These are phyloP conservation scores for Syrmaticus mikado DNA, from an alignment of 2,113 vertebrate genomes.

Conservation along the genomic window DNA sequence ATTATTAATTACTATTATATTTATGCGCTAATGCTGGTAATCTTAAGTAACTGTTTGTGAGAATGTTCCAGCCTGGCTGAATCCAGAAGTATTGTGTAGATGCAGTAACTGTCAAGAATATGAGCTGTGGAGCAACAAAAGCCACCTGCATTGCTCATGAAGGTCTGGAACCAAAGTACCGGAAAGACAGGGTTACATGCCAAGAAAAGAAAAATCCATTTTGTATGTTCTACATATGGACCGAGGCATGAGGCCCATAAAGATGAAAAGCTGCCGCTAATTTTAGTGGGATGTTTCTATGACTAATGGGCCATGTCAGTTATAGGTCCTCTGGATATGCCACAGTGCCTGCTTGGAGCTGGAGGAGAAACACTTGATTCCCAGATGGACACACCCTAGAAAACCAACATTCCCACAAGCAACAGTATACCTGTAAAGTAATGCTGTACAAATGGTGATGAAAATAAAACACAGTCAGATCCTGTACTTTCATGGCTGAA, in stretches of 20 bases:
- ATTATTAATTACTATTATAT: slow-evolving; percentile 71
- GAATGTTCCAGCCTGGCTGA: slow-evolving; percentile 78
- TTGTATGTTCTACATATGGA: slow-evolving; percentile 68
- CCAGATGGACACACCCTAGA: slow-evolving; percentile 45
- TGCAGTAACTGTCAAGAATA: slow-evolving; percentile 84
- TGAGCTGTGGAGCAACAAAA: slow-evolving; percentile 84
- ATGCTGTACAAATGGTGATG: slow-evolving; percentile 28
- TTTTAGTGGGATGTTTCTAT: slow-evolving; percentile 58
- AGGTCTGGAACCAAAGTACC: slow-evolving; percentile 79
- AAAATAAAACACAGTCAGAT: slow-evolving; percentile 54
- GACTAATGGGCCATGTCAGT: slow-evolving; percentile 65
- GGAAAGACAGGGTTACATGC: slow-evolving; percentile 76
- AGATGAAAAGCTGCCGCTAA: slow-evolving; percentile 57
- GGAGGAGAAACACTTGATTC: slow-evolving; percentile 27
- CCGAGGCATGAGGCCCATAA: slow-evolving; percentile 47
- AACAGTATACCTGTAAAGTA: not conserved
- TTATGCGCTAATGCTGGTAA: slow-evolving; percentile 70
- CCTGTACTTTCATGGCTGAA: slow-evolving; percentile 21
- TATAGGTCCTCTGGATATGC: slow-evolving; percentile 44
- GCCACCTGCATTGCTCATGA: slow-evolving; percentile 81
- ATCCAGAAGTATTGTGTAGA: slow-evolving; percentile 79
- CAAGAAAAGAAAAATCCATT: slow-evolving; percentile 70
- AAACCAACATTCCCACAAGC: slow-evolving; percentile 3
- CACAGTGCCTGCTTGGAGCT: slow-evolving; percentile 24
- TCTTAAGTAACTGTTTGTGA: slow-evolving; percentile 80